Conservation (phyloP, 1,140 invertebrate genomes). For the Macrobrachium rosenbergii region DNA sequence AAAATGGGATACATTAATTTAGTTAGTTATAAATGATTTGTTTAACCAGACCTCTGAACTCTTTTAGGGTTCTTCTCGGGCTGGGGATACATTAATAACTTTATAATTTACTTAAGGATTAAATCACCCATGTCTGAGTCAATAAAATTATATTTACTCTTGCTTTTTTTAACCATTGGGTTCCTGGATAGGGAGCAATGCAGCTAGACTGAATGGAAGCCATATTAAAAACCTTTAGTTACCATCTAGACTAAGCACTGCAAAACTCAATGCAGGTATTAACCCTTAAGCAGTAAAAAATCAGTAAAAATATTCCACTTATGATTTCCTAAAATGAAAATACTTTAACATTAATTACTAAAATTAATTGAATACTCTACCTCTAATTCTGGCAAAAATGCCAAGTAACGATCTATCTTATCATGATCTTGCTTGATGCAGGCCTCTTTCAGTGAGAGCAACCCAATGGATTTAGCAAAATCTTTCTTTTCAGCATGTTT, state of each 20-base stretch:
- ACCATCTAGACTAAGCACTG: no score
- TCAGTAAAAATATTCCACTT: background rate
- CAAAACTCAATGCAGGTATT: no score
- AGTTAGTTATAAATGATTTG: no score
- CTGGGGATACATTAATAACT: no score
- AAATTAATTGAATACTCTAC: background rate
- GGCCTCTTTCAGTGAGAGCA: conserved; percentile 39
- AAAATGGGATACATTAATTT: no score
- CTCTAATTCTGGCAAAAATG: conserved; percentile 22
- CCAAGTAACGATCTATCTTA: conserved; percentile 26
- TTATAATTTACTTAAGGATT: background rate
- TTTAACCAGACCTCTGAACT: no score
- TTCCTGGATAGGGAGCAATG: no score
- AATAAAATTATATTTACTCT: no score
- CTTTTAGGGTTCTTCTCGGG: no score
- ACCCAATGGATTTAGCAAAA: conserved; percentile 14
- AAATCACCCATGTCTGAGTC: background rate
- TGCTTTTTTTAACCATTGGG: no score
- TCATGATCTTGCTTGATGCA: conserved; percentile 21
- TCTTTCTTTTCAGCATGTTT: background rate
- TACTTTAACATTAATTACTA: background rate
- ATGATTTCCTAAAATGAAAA: background rate
- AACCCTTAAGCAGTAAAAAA: background rate
- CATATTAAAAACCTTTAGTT: no score
- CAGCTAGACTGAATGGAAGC: no score